phyloP scores from a whole-genome alignment of 2,888 invertebrate genomes.

The Sycophila texana region DNA sequence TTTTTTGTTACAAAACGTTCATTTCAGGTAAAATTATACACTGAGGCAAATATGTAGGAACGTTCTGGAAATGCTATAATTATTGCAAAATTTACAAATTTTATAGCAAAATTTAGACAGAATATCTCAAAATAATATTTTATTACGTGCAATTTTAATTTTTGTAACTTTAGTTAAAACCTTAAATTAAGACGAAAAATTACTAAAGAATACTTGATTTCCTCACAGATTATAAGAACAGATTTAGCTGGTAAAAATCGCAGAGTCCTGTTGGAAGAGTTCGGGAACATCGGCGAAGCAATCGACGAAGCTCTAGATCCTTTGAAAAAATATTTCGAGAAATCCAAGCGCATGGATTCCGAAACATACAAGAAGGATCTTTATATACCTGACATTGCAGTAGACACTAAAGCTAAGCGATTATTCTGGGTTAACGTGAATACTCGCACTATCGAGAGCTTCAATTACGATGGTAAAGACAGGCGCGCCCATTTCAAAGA shows the following conservation, averaged over 20 bases:
- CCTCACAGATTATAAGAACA: constrained; percentile 38
- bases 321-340: neutral
- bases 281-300: neutral
- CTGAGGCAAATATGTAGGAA: too few species aligned
- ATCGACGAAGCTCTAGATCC: neutral
- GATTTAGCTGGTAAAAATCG: constrained; percentile 41
- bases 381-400: neutral
- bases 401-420: constrained; percentile 26
- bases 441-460: constrained; percentile 12
- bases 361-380: neutral
- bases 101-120: too few species aligned
- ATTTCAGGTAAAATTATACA: too few species aligned
- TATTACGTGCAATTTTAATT: too few species aligned
- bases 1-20: too few species aligned
- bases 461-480: constrained; percentile 28
- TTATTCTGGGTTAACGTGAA: constrained; percentile 15
- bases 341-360: neutral
- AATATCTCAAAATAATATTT: too few species aligned
- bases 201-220: too few species aligned
- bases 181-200: too few species aligned
- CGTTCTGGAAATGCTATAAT: too few species aligned
- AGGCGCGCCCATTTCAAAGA: constrained; percentile 18
- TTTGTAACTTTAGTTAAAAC: too few species aligned
- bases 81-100: too few species aligned
- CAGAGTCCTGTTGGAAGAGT: neutral